A percentile compares a stretch with the other conserved stretches of the same genome.
Evolutionary conservation across 2,888 invertebrate genomes (phyloP).

Genomic region (Tenthredo notha): DNA sequence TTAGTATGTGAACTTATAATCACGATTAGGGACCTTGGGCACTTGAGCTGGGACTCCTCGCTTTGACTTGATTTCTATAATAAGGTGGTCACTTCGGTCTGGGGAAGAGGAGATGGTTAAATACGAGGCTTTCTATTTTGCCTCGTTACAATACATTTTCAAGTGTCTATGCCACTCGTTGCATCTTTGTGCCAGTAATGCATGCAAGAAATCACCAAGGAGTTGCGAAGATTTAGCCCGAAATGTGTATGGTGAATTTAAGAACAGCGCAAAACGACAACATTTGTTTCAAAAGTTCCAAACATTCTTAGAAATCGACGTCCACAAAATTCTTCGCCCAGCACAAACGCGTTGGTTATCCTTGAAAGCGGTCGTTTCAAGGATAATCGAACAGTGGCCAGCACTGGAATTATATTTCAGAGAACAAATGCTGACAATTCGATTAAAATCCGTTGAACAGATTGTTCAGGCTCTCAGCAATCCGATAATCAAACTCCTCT

Average conservation of each 20-base stretch:
- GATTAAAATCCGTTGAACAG: slow-evolving; percentile 9
- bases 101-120: too few relatives aligned
- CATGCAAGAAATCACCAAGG: slow-evolving; percentile 66
- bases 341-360: slow-evolving; percentile 68
- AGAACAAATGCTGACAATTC: background rate
- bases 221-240: slow-evolving; percentile 66
- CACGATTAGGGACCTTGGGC: too few relatives aligned
- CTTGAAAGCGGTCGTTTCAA: slow-evolving; percentile 61
- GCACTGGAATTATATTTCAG: slow-evolving; percentile 65
- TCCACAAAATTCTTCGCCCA: slow-evolving; percentile 65
- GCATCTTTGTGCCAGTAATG: slow-evolving; percentile 68
- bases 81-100: too few relatives aligned
- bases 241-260: slow-evolving; percentile 65
- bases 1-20: too few relatives aligned
- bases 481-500: slow-evolving; percentile 60
- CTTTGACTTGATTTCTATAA: too few relatives aligned
- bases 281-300: slow-evolving; percentile 50
- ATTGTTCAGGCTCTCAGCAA: slow-evolving; percentile 58
- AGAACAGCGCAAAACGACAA: slow-evolving; percentile 63
- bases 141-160: too few relatives aligned
- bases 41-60: too few relatives aligned
- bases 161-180: slow-evolving; percentile 70
- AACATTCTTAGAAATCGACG: slow-evolving; percentile 58
- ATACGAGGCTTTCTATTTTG: too few relatives aligned
- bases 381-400: slow-evolving; percentile 68